Evolutionary conservation across 2,113 vertebrate species (phyloP), one percentile per base, ranked within the genome.

Genomic region (Hydrolagus affinis): DNA sequence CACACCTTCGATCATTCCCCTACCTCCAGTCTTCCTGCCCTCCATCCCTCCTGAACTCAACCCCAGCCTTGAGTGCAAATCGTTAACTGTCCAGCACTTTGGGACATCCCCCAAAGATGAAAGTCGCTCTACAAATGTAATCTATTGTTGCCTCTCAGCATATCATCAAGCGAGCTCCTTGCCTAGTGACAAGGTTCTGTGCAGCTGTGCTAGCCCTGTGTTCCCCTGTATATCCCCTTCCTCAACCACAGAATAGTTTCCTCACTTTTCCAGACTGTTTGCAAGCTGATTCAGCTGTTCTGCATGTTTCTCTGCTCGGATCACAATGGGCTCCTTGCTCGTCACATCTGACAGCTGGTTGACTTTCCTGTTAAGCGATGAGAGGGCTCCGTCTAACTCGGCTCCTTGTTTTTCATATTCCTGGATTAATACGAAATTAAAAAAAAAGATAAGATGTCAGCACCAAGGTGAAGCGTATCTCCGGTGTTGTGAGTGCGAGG

Each of bases 331-430:
- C 21, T 94, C 91, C 88, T 96, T 93, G 87, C 90, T 91, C 9
- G 94, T 89, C 0, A 94, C 95, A 87, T 90, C 89, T 85, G 94
- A 92, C 70, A 95, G 86, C 56, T 92, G 90, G 85, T 91, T 92
- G 60, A 97, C 93, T 89, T 93, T 96, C 85, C 93, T 93, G 74
- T 87, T 95, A 85, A 99, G 92, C 85, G 96, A 93, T 0, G 89
- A 93, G 88, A 96, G 95, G 86, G 92, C 95, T 44, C 94, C 95
- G 88, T 96, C 95, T 90, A 99, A 88, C 86, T 94, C 90, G 78
- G 94, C 94, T 57, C 94, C 95, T 85, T 97, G 88, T 72, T 89
- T 89, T 90, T 97, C 95, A 23, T 97, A 98, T 77, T 96, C 96
- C 97, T 99, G 25, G 0, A 44, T 23, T 86, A 73, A 85, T 32